Percentiles rank a stretch among this genome's conserved stretches.
These are phyloP conservation scores for Phaetusa simplex DNA, from an alignment of 2,113 vertebrate genomes.

Conservation along the genomic window DNA sequence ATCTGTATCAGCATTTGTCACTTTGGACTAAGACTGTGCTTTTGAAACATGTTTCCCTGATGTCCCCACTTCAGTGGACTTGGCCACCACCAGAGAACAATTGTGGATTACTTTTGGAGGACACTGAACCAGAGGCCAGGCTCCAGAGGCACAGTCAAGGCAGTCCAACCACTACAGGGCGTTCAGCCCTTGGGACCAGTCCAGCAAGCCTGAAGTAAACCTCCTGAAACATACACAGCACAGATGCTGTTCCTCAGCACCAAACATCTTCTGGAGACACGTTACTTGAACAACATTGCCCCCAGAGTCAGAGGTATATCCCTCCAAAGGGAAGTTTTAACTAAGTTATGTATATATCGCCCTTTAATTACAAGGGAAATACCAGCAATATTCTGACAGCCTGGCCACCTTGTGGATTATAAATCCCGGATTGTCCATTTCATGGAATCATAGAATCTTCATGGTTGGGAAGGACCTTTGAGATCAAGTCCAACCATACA, in stretches of 20 bases:
- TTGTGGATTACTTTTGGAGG: neutral
- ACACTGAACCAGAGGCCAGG: neutral
- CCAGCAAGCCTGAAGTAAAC: rapidly evolving
- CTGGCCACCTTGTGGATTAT: neutral
- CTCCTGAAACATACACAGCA: neutral
- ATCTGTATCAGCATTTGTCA: neutral
- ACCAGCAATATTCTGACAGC: neutral
- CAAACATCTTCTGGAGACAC: rapidly evolving
- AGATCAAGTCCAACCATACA: no score
- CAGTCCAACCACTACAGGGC: neutral
- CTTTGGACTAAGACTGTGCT: neutral
- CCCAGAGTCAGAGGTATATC: neutral
- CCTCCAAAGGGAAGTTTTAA: neutral
- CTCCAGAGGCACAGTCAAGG: neutral
- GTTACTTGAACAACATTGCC: neutral
- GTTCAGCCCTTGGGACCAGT: neutral
- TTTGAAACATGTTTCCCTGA: neutral
- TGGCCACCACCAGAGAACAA: neutral
- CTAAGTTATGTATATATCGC: neutral
- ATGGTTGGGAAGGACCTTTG: no score
- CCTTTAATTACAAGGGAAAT: neutral
- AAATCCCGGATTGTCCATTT: neutral
- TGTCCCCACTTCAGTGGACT: neutral
- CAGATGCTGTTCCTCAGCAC: neutral
- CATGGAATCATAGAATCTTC: no score